phyloP scores from a whole-genome alignment of 2,888 invertebrate genomes.

The Malthinus flaveolus region DNA sequence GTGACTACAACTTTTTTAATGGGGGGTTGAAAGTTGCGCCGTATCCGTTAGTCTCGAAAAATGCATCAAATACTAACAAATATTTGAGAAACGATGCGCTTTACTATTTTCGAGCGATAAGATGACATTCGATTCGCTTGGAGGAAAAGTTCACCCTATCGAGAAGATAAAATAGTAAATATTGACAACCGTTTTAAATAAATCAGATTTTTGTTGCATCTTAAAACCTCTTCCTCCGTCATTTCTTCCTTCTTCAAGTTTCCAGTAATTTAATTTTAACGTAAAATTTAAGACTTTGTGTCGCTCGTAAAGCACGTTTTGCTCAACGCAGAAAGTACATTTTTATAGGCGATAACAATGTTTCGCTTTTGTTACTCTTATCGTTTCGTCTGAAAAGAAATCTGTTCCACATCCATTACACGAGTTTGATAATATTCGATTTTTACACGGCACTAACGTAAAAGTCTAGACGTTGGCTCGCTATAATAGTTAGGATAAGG shows the following conservation, averaged over 20 bases:
- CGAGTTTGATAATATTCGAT: conserved; percentile 7
- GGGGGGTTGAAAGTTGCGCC: too few species aligned
- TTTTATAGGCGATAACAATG: conserved; percentile 28
- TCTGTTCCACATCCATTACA: conserved; percentile 13
- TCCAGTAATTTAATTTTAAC: conserved; percentile 18
- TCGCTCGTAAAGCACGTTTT: conserved; percentile 26
- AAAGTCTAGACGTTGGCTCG: conserved; percentile 8
- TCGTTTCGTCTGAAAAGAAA: conserved; percentile 14
- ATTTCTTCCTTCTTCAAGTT: conserved; percentile 3
- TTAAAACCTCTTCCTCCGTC: background rate
- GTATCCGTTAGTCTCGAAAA: too few species aligned
- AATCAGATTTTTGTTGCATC: conserved; percentile 4
- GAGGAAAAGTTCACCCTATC: conserved; percentile 1
- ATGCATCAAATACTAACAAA: too few species aligned
- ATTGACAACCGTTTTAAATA: conserved; percentile 2
- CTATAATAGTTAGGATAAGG: background rate
- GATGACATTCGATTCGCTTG: background rate
- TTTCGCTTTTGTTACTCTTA: conserved; percentile 19
- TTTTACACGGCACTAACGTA: conserved; percentile 1
- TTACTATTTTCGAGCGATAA: background rate
- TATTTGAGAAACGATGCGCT: too few species aligned
- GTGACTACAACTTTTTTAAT: too few species aligned
- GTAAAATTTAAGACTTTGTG: conserved; percentile 10
- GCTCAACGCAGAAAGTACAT: conserved; percentile 23
- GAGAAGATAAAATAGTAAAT: background rate